Evolutionary conservation across 2,113 vertebrate genomes (phyloP), one percentile per base, ranked within the genome.

Genomic region (Prionailurus viverrinus): DNA sequence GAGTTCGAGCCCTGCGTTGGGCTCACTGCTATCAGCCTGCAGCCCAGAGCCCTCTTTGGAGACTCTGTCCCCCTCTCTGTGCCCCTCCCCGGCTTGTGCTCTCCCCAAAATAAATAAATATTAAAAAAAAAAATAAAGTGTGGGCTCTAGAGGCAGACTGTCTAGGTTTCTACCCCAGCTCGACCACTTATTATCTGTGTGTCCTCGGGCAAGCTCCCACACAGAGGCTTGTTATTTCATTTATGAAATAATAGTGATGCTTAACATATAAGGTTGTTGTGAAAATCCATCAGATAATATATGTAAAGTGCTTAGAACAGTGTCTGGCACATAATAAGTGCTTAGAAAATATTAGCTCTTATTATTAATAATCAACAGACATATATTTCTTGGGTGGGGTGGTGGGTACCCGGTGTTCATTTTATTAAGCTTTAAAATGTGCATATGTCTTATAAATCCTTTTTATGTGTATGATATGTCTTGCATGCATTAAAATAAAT

Each of bases 391-490:
- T 89, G 69, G 83, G 58, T 2, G 3, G 55, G 25, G 71, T 78
- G 82, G 31, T 58, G n/a, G 73, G 53, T 69, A 45, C 58, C 66
- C 71, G 73, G 41, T 96, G 65, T 85, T 88, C 76, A 58, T 96
- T 95, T 94, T 93, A 91, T 96, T 93, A 96, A 89, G 71, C 58
- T 94, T 91, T 90, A 83, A 76, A 63, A 51, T 25, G 36, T 45
- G 11, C 36, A 19, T 66, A 61, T 66, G 74, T 96, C 90, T 84
- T 93, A 94, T 23, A 63, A 85, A 96, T 91, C 61, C n/a, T 66
- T 93, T 95, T 96, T 94, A 94, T 91, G 76, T 36, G 7, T 74
- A 73, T 73, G 27, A 55, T 94, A 18, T 66, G 84, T 85, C 84
- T 94, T 45, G 61, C 53, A 66, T 29, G 11, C 61, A 66, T 83